Conservation (phyloP, 2,888 invertebrate species). For the Galeruca laticollis region DNA sequence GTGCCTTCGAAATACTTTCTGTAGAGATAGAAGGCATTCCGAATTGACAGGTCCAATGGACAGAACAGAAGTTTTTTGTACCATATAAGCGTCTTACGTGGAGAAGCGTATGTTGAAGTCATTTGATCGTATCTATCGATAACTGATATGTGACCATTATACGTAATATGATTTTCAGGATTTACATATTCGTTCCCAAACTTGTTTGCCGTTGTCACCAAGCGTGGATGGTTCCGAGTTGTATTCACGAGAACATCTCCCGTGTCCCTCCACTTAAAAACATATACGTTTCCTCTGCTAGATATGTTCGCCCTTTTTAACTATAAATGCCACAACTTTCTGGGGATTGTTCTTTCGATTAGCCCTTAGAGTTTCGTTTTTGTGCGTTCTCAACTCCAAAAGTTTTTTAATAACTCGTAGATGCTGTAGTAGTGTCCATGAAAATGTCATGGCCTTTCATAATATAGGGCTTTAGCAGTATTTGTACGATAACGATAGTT, state of each 20-base stretch:
- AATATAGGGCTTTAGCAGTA: slow-evolving; percentile 27
- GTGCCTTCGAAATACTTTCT: slow-evolving; percentile 27
- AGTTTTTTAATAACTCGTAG: slow-evolving; percentile 24
- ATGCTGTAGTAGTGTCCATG: slow-evolving; percentile 30
- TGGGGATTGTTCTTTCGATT: slow-evolving; percentile 36
- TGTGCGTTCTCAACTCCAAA: slow-evolving; percentile 21
- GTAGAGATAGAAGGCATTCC: slow-evolving; percentile 34
- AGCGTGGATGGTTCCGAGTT: slow-evolving; percentile 51
- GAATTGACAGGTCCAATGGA: slow-evolving; percentile 35
- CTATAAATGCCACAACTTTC: slow-evolving; percentile 36
- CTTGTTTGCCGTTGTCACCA: slow-evolving; percentile 47
- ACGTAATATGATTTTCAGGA: slow-evolving; percentile 36
- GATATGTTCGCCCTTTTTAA: slow-evolving; percentile 41
- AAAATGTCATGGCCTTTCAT: slow-evolving; percentile 28
- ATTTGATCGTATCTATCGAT: slow-evolving; percentile 46
- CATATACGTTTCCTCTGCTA: slow-evolving; percentile 52
- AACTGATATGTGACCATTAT: slow-evolving; percentile 48
- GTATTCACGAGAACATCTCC: slow-evolving; percentile 55
- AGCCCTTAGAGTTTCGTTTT: slow-evolving; percentile 28
- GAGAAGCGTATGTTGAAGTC: too few species aligned
- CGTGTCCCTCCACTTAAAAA: slow-evolving; percentile 54
- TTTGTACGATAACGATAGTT: slow-evolving; percentile 17
- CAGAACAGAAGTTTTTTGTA: slow-evolving; percentile 27
- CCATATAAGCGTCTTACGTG: too few species aligned
- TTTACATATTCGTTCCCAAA: slow-evolving; percentile 43